Evolutionary conservation across 1,140 invertebrate species (phyloP), one percentile per base, ranked within the genome.

Genomic region (Zaprionus vittiger): DNA sequence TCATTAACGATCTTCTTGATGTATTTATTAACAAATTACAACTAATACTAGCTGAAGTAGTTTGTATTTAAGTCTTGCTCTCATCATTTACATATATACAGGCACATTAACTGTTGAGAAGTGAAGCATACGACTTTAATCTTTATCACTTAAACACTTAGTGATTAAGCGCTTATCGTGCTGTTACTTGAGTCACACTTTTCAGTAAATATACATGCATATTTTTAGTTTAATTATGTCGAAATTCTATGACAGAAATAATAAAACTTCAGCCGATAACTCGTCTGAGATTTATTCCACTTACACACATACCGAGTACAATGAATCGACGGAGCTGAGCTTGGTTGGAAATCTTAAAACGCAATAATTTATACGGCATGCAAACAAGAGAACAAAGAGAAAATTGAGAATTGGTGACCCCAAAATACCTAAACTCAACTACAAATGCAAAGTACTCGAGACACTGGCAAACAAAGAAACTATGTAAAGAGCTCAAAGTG

Each of bases 91-190:
- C 7, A 34, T 34, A 34, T 34, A 11, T 34, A 34, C 31, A 34
- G 31, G 9, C 31, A 11, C n/a, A 17, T 26, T 34, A 31, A 24
- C 4, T 59, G n/a, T 24, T 11, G 28, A 75, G 20, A 47, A 60
- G 55, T 56, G n/a, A 56, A 47, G 28, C 61, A 28, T 52, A 31
- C 47, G 59, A 57, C 17, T 61, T 47, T 12, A 59, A 54, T 59
- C 59, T 56, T 49, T 31, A 14, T 31, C 22, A 38, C 41, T 54
- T 38, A 14, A 61, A 68, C 24, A 47, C 37, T 73, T 20, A 57
- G 47, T 73, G 68, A 79, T 86, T 82, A 82, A 60, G 44, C 34
- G 82, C 69, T 86, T 77, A 86, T 85, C 79, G 47, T 20, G 11
- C 38, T 14, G 49, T 17, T 52, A 65, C 38, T 15, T 6, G 83